Base-by-base conservation (phyloP, 37 sponge, comb jelly and placozoan species). In the Cladorhizidae sp. region DNA sequence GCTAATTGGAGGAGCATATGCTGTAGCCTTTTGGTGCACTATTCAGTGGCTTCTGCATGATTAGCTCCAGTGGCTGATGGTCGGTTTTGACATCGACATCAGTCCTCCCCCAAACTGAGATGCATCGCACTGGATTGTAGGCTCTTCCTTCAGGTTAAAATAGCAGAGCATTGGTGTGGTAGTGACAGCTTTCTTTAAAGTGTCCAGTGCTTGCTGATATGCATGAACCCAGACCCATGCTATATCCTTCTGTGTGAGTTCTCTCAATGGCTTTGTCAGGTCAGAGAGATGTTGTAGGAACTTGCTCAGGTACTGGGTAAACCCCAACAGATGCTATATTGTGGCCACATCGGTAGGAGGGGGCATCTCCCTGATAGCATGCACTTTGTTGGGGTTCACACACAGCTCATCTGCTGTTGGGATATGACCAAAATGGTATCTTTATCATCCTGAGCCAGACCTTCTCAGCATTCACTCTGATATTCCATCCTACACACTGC, bases 31-130 rank as follows among this genome's bases (percentile, higher is more conserved):
- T 12, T 31, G 85, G 85, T 68, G 76, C 70, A n/a, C 40, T 64
- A 55, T 75, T 22, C 9, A 84, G 41, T 43, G 85, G 85, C 77
- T 84, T 84, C 23, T 45, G 52, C 26, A 84, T 20, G 35, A 64
- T 67, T n/a, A n/a, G 40, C 31, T 51, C 67, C 36, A 84, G 77
- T 28, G 79, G 79, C 57, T 79, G 32, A 43, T 79, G 79, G 68
- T 79, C 68, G 3, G 79, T 79, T 65, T 79, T 68, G 28, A 79
- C 37, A 41, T 79, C 6, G 2, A 79, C 67, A 3, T 31, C 26
- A 31, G 40, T 17, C 5, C 67, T 31, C 45, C 79, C 69, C 21
- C 64, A 79, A 29, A 79, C 26, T 58, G 39, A 3, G 40, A 59
- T 50, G 77, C 77, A 26, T 76, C 77, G 57, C 59, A 56, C 42